Percentiles rank a stretch among this genome's conserved stretches.
Evolutionary conservation across 2,113 vertebrate species (phyloP).

Genomic region (Pungitius pungitius): DNA sequence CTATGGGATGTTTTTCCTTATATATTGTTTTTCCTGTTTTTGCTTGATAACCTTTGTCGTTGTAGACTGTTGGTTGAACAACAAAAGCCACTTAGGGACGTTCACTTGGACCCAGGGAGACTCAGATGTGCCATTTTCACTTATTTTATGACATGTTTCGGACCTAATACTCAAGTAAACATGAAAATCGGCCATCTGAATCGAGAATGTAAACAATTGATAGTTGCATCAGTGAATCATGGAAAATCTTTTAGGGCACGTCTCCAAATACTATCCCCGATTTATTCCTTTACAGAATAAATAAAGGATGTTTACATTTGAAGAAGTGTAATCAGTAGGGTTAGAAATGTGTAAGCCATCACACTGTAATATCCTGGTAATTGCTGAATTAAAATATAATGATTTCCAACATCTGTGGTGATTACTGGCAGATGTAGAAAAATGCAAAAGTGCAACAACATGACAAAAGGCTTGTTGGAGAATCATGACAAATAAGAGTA

Average conservation of each 20-base stretch:
- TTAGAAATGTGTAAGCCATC: not conserved
- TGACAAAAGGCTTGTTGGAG: not conserved
- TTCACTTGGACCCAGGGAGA: not conserved
- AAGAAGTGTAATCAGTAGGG: no score
- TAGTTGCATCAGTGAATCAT: not conserved
- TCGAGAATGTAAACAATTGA: not conserved
- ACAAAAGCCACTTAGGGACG: not conserved
- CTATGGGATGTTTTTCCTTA: not conserved
- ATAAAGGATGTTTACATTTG: not conserved
- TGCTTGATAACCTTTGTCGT: not conserved
- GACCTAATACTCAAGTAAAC: not conserved
- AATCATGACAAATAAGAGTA: not conserved
- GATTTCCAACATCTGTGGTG: not conserved
- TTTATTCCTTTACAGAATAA: not conserved
- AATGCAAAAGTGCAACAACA: not conserved
- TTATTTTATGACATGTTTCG: not conserved
- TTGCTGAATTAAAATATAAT: slow-evolving; percentile 24
- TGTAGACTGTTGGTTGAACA: not conserved
- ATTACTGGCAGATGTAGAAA: not conserved
- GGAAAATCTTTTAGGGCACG: not conserved
- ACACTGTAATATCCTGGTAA: slow-evolving; percentile 8
- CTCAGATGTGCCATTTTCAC: not conserved
- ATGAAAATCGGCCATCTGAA: not conserved
- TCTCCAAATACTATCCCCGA: not conserved
- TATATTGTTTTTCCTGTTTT: not conserved